A percentile compares a stretch with the other conserved stretches of the same genome.
These are phyloP conservation scores for Tetropium fuscum DNA, from an alignment of 2,888 invertebrate species.

Conservation along the genomic window DNA sequence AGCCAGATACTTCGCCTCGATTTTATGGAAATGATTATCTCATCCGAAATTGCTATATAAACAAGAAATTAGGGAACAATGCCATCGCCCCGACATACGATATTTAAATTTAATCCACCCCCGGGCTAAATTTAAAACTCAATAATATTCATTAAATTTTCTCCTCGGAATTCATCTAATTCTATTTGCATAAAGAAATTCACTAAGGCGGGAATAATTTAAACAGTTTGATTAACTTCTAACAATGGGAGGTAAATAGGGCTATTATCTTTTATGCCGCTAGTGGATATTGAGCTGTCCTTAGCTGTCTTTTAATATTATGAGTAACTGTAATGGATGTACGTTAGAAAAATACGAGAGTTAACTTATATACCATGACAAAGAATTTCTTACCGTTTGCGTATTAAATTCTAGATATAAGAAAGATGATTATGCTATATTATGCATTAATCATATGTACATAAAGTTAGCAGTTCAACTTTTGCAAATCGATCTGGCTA, in stretches of 20 bases:
- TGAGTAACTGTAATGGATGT: constrained; percentile 2
- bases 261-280: constrained; percentile 46
- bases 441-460: too few species aligned
- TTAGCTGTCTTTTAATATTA: constrained; percentile 1
- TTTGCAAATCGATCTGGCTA: too few species aligned
- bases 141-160: constrained; percentile 37
- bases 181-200: constrained; percentile 45
- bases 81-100: constrained; percentile 13
- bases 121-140: constrained; percentile 24
- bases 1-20: background rate
- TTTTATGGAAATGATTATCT: constrained; percentile 2
- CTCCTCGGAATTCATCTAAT: constrained; percentile 41
- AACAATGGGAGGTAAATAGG: constrained; percentile 44
- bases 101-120: constrained; percentile 23
- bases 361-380: background rate
- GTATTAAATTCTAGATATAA: too few species aligned
- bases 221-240: constrained; percentile 49
- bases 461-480: too few species aligned
- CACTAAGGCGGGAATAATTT: constrained; percentile 43
- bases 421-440: too few species aligned
- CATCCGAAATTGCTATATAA: background rate
- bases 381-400: too few species aligned
- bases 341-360: constrained; percentile 1
- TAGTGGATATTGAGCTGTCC: constrained; percentile 37
- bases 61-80: constrained; percentile 13